phyloP scores from a whole-genome alignment of 1,140 invertebrate genomes.

The Zaprionus africanus region DNA sequence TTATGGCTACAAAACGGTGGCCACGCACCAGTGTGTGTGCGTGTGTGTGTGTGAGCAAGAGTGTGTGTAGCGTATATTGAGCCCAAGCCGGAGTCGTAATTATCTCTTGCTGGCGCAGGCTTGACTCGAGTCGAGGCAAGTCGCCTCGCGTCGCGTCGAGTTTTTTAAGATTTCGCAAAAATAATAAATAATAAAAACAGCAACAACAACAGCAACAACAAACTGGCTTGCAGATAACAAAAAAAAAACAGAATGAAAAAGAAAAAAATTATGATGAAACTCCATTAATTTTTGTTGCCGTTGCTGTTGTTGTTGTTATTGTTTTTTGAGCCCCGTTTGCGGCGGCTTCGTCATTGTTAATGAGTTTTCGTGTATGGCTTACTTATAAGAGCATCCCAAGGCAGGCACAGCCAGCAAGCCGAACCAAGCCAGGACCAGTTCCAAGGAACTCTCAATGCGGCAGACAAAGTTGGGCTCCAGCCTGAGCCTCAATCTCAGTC shows the following conservation, averaged over 20 bases:
- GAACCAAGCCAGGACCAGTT: conserved; percentile 52
- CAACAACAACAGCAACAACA: conserved; percentile 47
- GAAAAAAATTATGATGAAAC: conserved; percentile 79
- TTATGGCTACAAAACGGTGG: conserved; percentile 59
- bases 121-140: conserved; percentile 29
- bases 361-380: conserved; percentile 84
- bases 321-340: conserved; percentile 51
- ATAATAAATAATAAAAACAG: conserved; percentile 72
- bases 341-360: conserved; percentile 71
- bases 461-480: conserved; percentile 60
- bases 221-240: conserved; percentile 46
- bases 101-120: conserved; percentile 53
- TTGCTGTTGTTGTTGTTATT: conserved; percentile 40
- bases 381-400: conserved; percentile 57
- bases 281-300: conserved; percentile 76
- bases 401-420: neutral
- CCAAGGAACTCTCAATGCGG: conserved; percentile 66
- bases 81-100: conserved; percentile 39
- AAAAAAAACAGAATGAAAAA: conserved; percentile 44
- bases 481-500: too few species aligned
- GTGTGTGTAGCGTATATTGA: conserved; percentile 5
- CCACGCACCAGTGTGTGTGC: conserved; percentile 1
- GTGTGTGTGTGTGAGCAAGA: neutral
- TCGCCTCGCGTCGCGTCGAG: conserved; percentile 24
- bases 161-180: conserved; percentile 68